Conservation (phyloP, 2,113 vertebrate genomes). For the Rhinoderma darwinii region DNA sequence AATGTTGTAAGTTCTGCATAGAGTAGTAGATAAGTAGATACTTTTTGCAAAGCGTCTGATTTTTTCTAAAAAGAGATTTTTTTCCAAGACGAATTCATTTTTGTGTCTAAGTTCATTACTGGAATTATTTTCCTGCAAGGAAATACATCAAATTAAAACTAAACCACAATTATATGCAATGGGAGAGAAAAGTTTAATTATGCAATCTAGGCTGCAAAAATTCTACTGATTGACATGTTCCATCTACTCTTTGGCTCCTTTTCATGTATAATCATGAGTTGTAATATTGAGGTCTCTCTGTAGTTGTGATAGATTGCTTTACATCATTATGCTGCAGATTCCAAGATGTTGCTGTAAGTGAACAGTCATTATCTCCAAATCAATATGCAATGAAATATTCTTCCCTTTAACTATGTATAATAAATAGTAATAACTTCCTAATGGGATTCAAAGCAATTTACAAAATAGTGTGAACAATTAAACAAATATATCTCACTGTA, state of each 20-base stretch:
- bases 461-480: constrained; percentile 26
- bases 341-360: constrained; percentile 36
- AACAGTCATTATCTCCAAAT: constrained; percentile 36
- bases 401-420: constrained; percentile 33
- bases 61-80: neutral
- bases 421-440: constrained; percentile 38
- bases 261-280: constrained; percentile 33
- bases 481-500: neutral
- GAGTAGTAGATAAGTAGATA: too few species aligned
- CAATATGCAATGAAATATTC: constrained; percentile 44
- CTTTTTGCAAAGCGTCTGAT: too few species aligned
- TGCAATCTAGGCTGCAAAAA: neutral
- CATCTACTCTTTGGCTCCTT: constrained; percentile 36
- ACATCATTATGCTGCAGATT: constrained; percentile 8
- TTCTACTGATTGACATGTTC: constrained; percentile 22
- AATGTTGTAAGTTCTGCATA: too few species aligned
- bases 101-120: neutral
- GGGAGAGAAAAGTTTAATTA: neutral
- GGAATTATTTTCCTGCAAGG: neutral
- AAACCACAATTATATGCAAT: neutral
- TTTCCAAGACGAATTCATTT: neutral
- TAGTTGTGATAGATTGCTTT: constrained; percentile 30
- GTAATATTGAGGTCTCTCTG: constrained; percentile 18
- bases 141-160: neutral
- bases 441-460: constrained; percentile 23